Base-by-base conservation (phyloP, 2,113 vertebrate species). In the Irena cyanogastra region DNA sequence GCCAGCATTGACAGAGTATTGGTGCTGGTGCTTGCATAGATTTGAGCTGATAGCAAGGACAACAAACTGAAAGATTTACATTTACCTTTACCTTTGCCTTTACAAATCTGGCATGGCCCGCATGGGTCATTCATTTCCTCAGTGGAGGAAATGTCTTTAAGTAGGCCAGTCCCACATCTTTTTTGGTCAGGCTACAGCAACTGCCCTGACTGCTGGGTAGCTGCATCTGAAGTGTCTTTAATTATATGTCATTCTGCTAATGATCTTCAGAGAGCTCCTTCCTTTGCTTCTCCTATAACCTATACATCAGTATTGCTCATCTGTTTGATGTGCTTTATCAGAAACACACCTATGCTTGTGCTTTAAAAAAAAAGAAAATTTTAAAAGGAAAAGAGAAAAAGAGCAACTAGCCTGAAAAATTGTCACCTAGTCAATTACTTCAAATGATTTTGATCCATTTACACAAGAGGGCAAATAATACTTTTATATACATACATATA, bases 161-260 rank as follows among this genome's bases (percentile, higher is more conserved):
- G 35, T 47, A 18, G n/a, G 33, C 11, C n/a, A 35, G 47, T 39
- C 57, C 61, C 0, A 2, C 10, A 8, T n/a, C 20, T 41, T 0
- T 39, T 53, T 76, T 3, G 5, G n/a, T 53, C 4, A 6, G 37
- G 28, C 28, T 33, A 18, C 23, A 45, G 13, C 33, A 41, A 16
- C 18, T 56, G 33, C 20, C 13, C 45, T 35, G 35, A 44, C 71
- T 66, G 3, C 66, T 35, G n/a, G 6, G 26, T 16, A 16, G 57
- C 66, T 57, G 49, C 49, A 20, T 44, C 28, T 50, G 15, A 64
- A 20, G 18, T 11, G 19, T 31, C 23, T 17, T 44, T 54, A 37
- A 45, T 53, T 42, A 23, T 16, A 1, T 1, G 2, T 57, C 7
- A 10, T 56, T 70, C 63, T 66, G 61, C 8, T 88, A 19, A 44